Percentiles rank a stretch among this genome's conserved stretches.
phyloP scores from a whole-genome alignment of 2,797 vertebrate genomes.

The Trichosurus vulpecula region DNA sequence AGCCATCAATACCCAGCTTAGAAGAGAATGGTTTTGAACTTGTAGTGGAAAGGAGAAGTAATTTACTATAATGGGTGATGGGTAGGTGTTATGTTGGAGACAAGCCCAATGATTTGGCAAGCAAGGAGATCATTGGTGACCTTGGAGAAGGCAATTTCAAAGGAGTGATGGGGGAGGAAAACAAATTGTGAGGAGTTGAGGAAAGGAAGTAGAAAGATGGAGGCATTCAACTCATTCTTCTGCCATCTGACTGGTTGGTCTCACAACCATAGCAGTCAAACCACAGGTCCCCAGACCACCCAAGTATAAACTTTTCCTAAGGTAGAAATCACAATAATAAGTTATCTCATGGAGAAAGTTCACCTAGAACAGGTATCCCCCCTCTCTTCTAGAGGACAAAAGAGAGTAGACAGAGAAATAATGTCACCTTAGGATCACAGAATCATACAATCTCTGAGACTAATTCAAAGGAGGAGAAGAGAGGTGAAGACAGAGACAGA shows the following conservation, averaged over 20 bases:
- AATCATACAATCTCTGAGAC: background rate
- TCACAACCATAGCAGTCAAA: background rate
- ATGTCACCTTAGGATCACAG: background rate
- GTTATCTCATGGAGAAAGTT: background rate
- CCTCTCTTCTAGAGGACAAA: background rate
- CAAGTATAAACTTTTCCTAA: background rate
- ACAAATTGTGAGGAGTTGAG: background rate
- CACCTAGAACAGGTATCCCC: background rate
- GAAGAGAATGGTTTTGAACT: background rate
- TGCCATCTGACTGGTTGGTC: background rate
- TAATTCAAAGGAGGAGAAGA: background rate
- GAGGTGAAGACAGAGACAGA: background rate
- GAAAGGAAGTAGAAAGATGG: background rate
- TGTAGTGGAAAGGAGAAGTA: background rate
- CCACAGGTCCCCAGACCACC: background rate
- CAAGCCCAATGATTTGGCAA: background rate
- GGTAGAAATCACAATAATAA: background rate
- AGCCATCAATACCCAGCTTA: background rate
- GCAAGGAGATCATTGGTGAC: background rate
- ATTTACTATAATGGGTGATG: background rate
- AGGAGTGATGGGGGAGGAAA: background rate
- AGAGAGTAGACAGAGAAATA: background rate
- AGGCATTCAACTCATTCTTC: background rate
- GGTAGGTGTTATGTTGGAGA: background rate
- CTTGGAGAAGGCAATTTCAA: background rate